Base-by-base conservation (phyloP, 2,888 invertebrate genomes). In the Polietes domitor region DNA sequence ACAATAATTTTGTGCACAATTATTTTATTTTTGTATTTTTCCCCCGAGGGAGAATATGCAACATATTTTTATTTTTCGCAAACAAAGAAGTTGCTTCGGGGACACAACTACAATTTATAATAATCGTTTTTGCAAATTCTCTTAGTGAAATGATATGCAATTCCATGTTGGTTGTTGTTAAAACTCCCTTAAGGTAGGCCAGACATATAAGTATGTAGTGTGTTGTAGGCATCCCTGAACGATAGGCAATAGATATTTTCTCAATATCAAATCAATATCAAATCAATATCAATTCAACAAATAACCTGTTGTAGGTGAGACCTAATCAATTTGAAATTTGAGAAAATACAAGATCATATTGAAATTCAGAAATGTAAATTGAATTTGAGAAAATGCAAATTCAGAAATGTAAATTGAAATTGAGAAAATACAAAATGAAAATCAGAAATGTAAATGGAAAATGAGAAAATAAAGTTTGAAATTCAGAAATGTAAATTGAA, bases 181-280 rank as follows among this genome's bases (percentile, higher is more conserved):
- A 4, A 58, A 15, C 24, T 58, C 58, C 58, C 58, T 15, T 53
- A 58, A 58, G 58, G 58, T 58, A 58, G 24, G 58, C 58, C 24
- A 15, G 10, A 58, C 26, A 26, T 58, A 26, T 53, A 32, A 32
- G 37, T 37, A 37, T 37, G 1, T 12, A 37, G n/a, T 47, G 41
- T n/a, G 5, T 41, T 47, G 47, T 12, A 15, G n/a, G n/a, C 47
- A 47, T 47, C 47, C 47, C 47, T n/a, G 4, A 47, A 10, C 9
- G 6, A 41, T 41, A 41, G 9, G 12, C 47, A 12, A n/a, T 2
- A n/a, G 7, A 47, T 47, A 5, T 47, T 2, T 15, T 47, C n/a
- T n/a, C 15, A 12, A 2, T 3, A n/a, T 47, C 9, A 0, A 1
- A 47, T 47, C n/a, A 47, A 47, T 47, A 47, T 47, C n/a, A 47